These are phyloP conservation scores for Nomia melanderi DNA, from an alignment of 1,140 invertebrate species.

Conservation along the genomic window DNA sequence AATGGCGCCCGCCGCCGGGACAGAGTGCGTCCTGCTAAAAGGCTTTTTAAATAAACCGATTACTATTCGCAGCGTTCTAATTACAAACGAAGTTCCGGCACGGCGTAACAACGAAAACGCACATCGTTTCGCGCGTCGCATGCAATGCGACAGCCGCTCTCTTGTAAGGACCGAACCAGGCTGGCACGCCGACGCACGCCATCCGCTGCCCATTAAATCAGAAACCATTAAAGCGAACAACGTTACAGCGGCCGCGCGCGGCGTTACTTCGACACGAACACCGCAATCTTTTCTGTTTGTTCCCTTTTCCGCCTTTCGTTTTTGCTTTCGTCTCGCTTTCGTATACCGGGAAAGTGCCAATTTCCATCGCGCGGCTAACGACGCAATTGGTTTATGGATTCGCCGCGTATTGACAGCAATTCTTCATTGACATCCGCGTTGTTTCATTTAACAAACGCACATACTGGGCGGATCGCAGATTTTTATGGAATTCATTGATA, in stretches of 20 bases:
- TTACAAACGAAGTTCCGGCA: constrained; percentile 48
- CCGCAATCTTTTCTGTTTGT: not conserved
- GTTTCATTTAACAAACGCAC: too few relatives aligned
- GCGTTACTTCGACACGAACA: not conserved
- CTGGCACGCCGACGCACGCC: not conserved
- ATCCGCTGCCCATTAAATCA: constrained; percentile 58
- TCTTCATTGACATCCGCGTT: too few relatives aligned
- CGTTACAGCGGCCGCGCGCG: constrained; percentile 23
- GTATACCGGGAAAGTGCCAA: not conserved
- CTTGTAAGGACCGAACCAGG: too few relatives aligned
- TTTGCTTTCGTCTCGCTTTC: not conserved
- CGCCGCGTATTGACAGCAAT: too few relatives aligned
- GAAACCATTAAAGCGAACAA: constrained; percentile 63
- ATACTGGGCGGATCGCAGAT: too few relatives aligned
- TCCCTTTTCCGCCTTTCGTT: not conserved
- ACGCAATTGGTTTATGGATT: too few relatives aligned
- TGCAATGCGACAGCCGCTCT: constrained; percentile 60
- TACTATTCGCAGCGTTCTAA: constrained; percentile 55
- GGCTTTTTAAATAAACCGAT: constrained; percentile 63
- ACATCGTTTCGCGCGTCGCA: constrained; percentile 48
- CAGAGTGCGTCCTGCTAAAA: constrained; percentile 8
- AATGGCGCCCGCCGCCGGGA: not conserved
- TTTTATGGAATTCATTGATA: too few relatives aligned
- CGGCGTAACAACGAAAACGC: constrained; percentile 46
- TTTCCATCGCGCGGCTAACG: not conserved